Base-by-base conservation (phyloP, 2,113 vertebrate species). In the Xiphorhynchus elegans region DNA sequence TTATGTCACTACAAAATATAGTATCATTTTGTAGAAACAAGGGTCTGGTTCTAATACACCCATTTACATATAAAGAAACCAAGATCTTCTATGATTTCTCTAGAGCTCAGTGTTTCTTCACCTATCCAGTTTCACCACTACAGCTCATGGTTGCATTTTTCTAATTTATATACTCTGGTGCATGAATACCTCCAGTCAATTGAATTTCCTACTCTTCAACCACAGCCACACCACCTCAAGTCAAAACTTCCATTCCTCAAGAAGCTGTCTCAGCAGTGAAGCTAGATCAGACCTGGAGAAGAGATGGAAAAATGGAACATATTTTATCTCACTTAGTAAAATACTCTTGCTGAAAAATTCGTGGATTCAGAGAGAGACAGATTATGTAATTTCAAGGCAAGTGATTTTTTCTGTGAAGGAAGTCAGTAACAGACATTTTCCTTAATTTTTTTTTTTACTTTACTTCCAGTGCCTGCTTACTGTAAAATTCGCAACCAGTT, bases 371-470 rank as follows among this genome's bases (percentile, higher is more conserved):
- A 46, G 19, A 53, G 3, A 81, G 13, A 5, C 9, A 59, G 17
- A 44, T 44, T 52, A 25, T 31, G 3, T 18, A 64, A 64, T 47
- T 79, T 75, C 39, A 37, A 2, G 5, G 16, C 10, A 84, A 78
- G 31, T 23, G 17, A 16, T 5, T 31, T 69, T 15, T 62, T 58
- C 42, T 26, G 15, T 62, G 53, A 85, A 84, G 11, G 24, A 77
- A 62, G 7, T 3, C 2, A 0, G 24, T 9, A 47, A 24, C 2
- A 70, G 40, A 2, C 1, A 33, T 50, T 75, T 76, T 59, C 2
- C 68, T 67, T 23, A 49, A 55, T 40, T 40, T 40, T 29, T 2
- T 17, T 72, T 84, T 66, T 9, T 66, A 23, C 6, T 67, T 77
- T 75, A 10, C 63, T 84, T 53, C 25, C 21, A 50, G 8, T 35